Evolutionary conservation across 2,888 invertebrate genomes (phyloP), one percentile per base, ranked within the genome.

Genomic region (Plebejus anna): DNA sequence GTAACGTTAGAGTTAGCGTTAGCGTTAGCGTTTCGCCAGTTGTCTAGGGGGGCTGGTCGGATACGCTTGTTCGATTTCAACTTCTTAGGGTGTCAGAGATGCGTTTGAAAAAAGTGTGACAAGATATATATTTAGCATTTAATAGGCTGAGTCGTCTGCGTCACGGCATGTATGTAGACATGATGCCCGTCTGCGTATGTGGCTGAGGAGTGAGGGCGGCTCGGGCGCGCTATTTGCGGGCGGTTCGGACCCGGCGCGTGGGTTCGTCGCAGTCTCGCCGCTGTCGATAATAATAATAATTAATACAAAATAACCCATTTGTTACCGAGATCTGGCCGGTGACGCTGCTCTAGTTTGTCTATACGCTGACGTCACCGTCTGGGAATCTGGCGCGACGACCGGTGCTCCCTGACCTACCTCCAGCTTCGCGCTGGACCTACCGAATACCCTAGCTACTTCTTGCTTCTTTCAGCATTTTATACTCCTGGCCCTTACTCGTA

Each of bases 271-370:
- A 87, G 92, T 92, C 92, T 92, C 90, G 92, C 89, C 92, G 87
- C 86, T 89, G 88, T 90, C 89, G 89, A 92, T 91, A 90, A 87
- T 71, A 47, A 47, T 87, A 91, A 90, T 91, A 92, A 92, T 91
- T 92, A 88, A 92, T 88, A 87, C 88, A 85, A 90, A 92, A 92
- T 91, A 90, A 89, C 86, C 87, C 87, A 89, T 88, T 89, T 88
- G 88, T 87, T 87, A 85, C 87, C 86, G 89, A 89, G 89, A 90
- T 91, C 88, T 88, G 87, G 88, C 85, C 87, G 85, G 87, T 90
- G 91, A 90, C 89, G 88, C 86, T 86, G 92, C 87, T 90, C 91
- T 91, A 91, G 92, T 92, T 91, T 92, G 92, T 92, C 91, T 92
- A 89, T 90, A 83, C 84, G 83, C 83, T 89, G 89, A 91, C 93